A percentile compares a stretch with the other conserved stretches of the same genome.
phyloP scores from a whole-genome alignment of 2,113 vertebrate species.

The Nannobrachium achirus region DNA sequence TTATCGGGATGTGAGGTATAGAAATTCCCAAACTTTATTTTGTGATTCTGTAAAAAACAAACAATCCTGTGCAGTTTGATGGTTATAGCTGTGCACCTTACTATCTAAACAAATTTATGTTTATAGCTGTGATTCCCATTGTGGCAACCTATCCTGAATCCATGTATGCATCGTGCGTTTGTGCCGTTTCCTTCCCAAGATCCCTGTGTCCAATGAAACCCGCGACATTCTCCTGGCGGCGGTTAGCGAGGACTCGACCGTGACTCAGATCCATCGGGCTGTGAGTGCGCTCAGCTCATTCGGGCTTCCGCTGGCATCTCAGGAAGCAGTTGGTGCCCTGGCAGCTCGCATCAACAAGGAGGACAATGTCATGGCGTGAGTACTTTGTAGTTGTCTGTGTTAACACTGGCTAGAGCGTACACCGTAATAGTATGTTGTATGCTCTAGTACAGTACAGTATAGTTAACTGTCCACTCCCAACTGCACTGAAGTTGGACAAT shows the following conservation, averaged over 20 bases:
- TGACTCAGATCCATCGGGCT: slow-evolving; percentile 90
- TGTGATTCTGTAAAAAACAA: too few species aligned
- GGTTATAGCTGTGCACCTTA: too few species aligned
- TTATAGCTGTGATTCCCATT: too few species aligned
- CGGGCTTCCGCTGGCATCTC: slow-evolving; percentile 91
- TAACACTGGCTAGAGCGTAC: not conserved
- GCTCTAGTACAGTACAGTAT: too few species aligned
- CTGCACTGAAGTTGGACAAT: not conserved
- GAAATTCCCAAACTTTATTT: not conserved
- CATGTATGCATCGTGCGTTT: not conserved
- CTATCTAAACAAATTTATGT: too few species aligned
- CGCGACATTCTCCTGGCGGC: slow-evolving; percentile 91
- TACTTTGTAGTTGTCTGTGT: slow-evolving; percentile 16
- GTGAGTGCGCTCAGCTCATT: slow-evolving; percentile 89
- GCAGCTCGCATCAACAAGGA: slow-evolving; percentile 92
- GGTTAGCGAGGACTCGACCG: slow-evolving; percentile 92
- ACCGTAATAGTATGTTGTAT: not conserved
- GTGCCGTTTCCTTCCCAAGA: slow-evolving; percentile 73
- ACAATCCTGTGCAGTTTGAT: too few species aligned
- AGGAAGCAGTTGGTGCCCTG: slow-evolving; percentile 90
- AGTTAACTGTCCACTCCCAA: not conserved
- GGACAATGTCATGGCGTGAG: slow-evolving; percentile 93
- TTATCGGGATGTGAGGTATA: slow-evolving; percentile 92
- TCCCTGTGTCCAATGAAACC: slow-evolving; percentile 93
- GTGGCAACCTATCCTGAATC: not conserved